A percentile compares a stretch with the other conserved stretches of the same genome.
Conservation (phyloP, 2,888 invertebrate genomes). For the Erebia epiphron region DNA sequence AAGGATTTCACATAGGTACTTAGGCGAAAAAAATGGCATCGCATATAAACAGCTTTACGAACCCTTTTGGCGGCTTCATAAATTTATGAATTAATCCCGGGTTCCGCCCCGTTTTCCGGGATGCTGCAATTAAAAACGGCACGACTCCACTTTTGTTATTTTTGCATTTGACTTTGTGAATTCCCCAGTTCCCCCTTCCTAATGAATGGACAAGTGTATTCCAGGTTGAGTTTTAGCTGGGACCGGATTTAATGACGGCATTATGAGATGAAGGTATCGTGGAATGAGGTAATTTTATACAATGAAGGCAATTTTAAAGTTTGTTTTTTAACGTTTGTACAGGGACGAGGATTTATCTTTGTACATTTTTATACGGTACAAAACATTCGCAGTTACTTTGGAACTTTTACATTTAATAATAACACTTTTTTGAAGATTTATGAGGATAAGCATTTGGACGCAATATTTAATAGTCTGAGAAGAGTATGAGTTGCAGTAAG, state of each 20-base stretch:
- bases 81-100: constrained; percentile 40
- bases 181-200: constrained; percentile 30
- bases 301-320: constrained; percentile 11
- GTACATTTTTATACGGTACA: too few relatives aligned
- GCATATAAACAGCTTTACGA: constrained; percentile 22
- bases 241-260: constrained; percentile 25
- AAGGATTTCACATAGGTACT: not conserved
- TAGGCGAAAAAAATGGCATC: not conserved
- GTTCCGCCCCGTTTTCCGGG: constrained; percentile 34
- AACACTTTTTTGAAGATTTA: too few relatives aligned
- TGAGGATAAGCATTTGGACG: too few relatives aligned
- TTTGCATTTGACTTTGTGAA: constrained; percentile 39
- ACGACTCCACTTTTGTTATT: constrained; percentile 36
- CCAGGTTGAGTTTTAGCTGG: constrained; percentile 33
- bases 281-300: constrained; percentile 15
- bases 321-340: constrained; percentile 1
- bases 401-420: too few relatives aligned
- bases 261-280: constrained; percentile 15
- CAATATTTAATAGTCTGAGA: too few relatives aligned
- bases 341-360: not conserved
- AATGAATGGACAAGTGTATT: constrained; percentile 38
- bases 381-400: too few relatives aligned
- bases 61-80: constrained; percentile 38
- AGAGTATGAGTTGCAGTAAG: too few relatives aligned
- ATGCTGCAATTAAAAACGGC: constrained; percentile 38